These are phyloP conservation scores for Odontocerum albicorne DNA, from an alignment of 2,888 invertebrate species.

Conservation along the genomic window DNA sequence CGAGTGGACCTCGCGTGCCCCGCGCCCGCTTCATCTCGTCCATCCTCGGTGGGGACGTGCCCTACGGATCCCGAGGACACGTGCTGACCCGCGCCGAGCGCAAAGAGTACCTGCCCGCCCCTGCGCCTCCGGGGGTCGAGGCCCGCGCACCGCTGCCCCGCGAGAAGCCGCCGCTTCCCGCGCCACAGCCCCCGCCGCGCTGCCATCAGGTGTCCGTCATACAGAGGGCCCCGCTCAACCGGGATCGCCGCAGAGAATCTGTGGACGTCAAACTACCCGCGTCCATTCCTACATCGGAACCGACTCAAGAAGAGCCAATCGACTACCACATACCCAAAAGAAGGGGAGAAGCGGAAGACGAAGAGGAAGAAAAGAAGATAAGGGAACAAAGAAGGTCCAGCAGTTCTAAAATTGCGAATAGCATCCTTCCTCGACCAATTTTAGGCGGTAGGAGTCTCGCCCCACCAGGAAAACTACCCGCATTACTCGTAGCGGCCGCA, in stretches of 20 bases:
- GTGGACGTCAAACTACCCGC: slow-evolving; percentile 56
- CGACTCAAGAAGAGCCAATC: slow-evolving; percentile 84
- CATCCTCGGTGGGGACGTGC: slow-evolving; percentile 77
- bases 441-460: slow-evolving; percentile 57
- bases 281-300: slow-evolving; percentile 58
- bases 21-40: slow-evolving; percentile 77
- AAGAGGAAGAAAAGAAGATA: slow-evolving; percentile 68
- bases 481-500: slow-evolving; percentile 73
- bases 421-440: slow-evolving; percentile 55
- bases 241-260: slow-evolving; percentile 53
- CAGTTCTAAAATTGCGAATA: slow-evolving; percentile 66
- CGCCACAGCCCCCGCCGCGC: slow-evolving; percentile 66
- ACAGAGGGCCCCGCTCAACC: slow-evolving; percentile 72
- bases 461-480: slow-evolving; percentile 62
- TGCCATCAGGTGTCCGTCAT: slow-evolving; percentile 77
- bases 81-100: slow-evolving; percentile 81
- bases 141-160: slow-evolving; percentile 59
- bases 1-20: slow-evolving; percentile 52
- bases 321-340: slow-evolving; percentile 87
- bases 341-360: slow-evolving; percentile 67
- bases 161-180: slow-evolving; percentile 68
- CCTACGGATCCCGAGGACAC: slow-evolving; percentile 78
- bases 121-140: slow-evolving; percentile 53
- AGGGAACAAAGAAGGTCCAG: slow-evolving; percentile 70
- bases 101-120: slow-evolving; percentile 71